Base-by-base conservation (phyloP, 2,888 invertebrate genomes). In the Ptilodon capucinus region DNA sequence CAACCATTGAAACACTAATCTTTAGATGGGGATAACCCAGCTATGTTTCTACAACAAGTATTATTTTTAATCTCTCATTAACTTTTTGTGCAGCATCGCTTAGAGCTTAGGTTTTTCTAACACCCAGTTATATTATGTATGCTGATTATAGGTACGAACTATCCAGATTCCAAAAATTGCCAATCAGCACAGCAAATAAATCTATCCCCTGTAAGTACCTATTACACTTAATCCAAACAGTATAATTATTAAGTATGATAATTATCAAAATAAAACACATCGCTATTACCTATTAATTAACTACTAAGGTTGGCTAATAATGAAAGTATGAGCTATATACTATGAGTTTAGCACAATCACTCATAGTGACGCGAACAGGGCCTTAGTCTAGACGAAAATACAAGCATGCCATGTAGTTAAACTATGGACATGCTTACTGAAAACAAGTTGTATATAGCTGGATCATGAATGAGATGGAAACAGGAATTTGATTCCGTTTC, bases 331-430 rank as follows among this genome's bases (percentile, higher is more conserved):
- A 84, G 69, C 86, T 90, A 89, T 68, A 63, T 65, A 87, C 91
- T 87, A 89, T 90, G 91, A 90, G 91, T 86, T 90, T 84, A 91
- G 91, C 91, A 91, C 91, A 91, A 86, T 91, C 83, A 86, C 91
- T 88, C 91, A 89, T 89, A 90, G 91, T 87, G 80, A 86, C 68
- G 79, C 79, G 76, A 83, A 77, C 64, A 71, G 84, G 81, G 79
- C 68, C 68, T 59, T 68, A 73, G 76, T 76, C 56, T 56, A 60
- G 53, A 54, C 58, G 56, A 58, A 47, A 53, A 56, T 50, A 47
- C 54, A 50, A 55, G 62, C 63, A 64, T 69, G 54, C 53, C 56
- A 57, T 47, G 44, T 44, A 44, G 21, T n/a, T n/a, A n/a, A n/a
- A n/a, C n/a, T n/a, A n/a, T n/a, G n/a, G n/a, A n/a, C n/a, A n/a